Conservation (phyloP, 2,888 invertebrate genomes). For the Spodoptera exigua region DNA sequence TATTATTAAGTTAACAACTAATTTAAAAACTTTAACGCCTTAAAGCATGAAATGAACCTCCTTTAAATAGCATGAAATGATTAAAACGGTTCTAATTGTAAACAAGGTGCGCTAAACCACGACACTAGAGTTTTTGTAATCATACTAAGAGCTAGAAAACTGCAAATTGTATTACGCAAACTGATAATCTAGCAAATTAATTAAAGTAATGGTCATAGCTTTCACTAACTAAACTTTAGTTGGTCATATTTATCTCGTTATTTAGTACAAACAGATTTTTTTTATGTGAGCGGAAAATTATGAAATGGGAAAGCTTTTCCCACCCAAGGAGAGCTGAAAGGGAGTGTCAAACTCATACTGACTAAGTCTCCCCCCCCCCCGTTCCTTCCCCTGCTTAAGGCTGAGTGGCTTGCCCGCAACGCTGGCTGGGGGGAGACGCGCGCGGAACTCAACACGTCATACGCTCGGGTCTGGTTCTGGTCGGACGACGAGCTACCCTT, state of each 20-base stretch:
- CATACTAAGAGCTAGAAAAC: constrained; percentile 62
- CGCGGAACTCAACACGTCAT: no score
- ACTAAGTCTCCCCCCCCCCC: no score
- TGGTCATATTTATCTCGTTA: constrained; percentile 38
- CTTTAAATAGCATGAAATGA: constrained; percentile 46
- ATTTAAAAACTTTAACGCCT: constrained; percentile 23
- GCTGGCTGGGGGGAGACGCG: no score
- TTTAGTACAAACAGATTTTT: constrained; percentile 36
- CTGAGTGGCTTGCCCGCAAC: no score
- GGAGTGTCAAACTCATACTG: no score
- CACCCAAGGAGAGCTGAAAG: no score
- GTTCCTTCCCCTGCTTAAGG: no score
- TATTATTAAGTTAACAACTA: constrained; percentile 1
- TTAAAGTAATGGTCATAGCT: constrained; percentile 36
- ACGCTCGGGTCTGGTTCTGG: no score
- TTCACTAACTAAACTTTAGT: constrained; percentile 19
- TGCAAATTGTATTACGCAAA: constrained; percentile 62
- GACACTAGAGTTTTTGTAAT: constrained; percentile 63
- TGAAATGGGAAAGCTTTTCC: no score
- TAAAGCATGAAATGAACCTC: constrained; percentile 39
- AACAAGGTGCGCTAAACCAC: constrained; percentile 52
- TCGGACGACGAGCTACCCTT: no score
- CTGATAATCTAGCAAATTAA: constrained; percentile 57
- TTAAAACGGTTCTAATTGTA: constrained; percentile 38
- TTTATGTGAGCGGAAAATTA: no score